Percentiles rank a stretch among this genome's conserved stretches.
phyloP scores from a whole-genome alignment of 2,797 vertebrate species.

The Smutsia temminckii region DNA sequence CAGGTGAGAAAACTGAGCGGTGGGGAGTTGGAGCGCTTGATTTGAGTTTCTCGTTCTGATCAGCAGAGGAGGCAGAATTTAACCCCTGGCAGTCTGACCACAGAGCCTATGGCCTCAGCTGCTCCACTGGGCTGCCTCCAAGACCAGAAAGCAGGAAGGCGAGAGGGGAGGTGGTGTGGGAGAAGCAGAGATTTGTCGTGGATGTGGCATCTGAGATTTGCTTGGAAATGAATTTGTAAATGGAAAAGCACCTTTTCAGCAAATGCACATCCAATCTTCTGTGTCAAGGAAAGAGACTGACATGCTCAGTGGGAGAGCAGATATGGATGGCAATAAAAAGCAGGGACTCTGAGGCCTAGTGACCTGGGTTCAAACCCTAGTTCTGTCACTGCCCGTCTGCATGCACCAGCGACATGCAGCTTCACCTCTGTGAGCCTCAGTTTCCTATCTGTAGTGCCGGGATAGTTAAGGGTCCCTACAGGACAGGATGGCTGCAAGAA shows the following conservation, averaged over 20 bases:
- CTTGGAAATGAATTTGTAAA: neutral
- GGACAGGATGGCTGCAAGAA: neutral
- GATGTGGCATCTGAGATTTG: neutral
- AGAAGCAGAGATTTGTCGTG: neutral
- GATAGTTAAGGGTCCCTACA: neutral
- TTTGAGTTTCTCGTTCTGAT: neutral
- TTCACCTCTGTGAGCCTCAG: neutral
- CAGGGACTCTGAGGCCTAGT: neutral
- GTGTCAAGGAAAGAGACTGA: neutral
- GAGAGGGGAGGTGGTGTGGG: too few species aligned
- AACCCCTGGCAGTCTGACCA: too few species aligned
- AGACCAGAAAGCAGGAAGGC: neutral
- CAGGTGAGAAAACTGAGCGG: neutral
- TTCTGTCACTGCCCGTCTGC: neutral
- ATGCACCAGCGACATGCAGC: neutral
- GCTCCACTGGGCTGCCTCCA: accelerated
- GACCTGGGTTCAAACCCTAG: neutral
- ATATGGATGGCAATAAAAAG: neutral
- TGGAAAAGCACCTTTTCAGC: neutral
- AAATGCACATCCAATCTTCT: accelerated
- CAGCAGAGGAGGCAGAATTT: neutral
- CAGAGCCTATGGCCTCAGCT: too few species aligned
- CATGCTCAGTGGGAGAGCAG: too few species aligned
- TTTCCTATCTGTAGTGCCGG: neutral
- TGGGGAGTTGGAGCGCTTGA: neutral